These are phyloP conservation scores for Trachurus trachurus DNA, from an alignment of 2,797 vertebrate genomes.

Conservation along the genomic window DNA sequence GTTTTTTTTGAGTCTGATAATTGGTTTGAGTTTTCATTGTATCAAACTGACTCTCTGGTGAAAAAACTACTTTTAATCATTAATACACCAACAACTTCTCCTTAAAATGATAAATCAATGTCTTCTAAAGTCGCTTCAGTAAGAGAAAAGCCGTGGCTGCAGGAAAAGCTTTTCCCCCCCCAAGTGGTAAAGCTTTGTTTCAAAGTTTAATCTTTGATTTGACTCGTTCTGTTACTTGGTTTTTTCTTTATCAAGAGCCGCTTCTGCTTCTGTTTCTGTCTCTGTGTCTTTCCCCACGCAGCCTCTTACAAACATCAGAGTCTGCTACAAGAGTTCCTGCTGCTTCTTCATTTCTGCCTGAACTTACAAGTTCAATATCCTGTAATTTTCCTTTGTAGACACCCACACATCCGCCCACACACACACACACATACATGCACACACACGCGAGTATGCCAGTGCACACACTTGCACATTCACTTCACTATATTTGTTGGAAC, in stretches of 20 bases:
- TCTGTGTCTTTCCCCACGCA: no score
- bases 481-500: background rate
- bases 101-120: conserved; percentile 35
- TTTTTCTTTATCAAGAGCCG: conserved; percentile 16
- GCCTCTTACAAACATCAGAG: conserved; percentile 34
- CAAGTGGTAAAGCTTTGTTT: conserved; percentile 20
- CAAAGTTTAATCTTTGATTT: conserved; percentile 35
- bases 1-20: conserved; percentile 42
- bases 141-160: conserved; percentile 5
- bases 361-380: conserved; percentile 32
- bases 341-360: conserved; percentile 28
- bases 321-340: conserved; percentile 16
- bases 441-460: no score
- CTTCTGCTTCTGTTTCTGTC: background rate
- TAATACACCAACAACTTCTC: conserved; percentile 34
- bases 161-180: background rate
- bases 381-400: background rate
- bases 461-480: background rate
- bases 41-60: conserved; percentile 28
- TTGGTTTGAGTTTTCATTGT: conserved; percentile 43
- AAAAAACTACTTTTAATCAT: conserved; percentile 44
- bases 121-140: conserved; percentile 33
- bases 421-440: background rate
- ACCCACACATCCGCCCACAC: background rate
- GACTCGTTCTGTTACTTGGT: conserved; percentile 23